These are phyloP conservation scores for Ectemnius lituratus DNA, from an alignment of 2,888 invertebrate species.

Conservation along the genomic window DNA sequence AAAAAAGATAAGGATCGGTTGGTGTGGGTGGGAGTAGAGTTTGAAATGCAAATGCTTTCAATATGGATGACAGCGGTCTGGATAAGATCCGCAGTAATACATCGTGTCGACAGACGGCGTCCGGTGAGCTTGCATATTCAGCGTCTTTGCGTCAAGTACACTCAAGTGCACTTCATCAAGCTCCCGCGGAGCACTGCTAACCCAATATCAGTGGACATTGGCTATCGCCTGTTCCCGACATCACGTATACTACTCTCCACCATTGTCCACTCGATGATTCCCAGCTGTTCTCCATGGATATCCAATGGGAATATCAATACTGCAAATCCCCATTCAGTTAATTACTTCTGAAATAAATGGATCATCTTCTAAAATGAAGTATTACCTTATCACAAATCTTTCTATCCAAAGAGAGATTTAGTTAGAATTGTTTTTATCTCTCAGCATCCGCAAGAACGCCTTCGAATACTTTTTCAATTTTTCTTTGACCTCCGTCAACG, in stretches of 20 bases:
- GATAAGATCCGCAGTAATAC: constrained; percentile 76
- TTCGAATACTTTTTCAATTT: too few species aligned
- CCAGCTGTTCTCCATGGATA: constrained; percentile 16
- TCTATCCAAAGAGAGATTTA: too few species aligned
- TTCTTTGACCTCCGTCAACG: too few species aligned
- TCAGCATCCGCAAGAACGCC: too few species aligned
- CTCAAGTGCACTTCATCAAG: constrained; percentile 71
- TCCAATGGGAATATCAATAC: background rate
- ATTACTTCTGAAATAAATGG: background rate
- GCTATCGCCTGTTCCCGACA: constrained; percentile 38
- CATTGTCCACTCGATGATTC: constrained; percentile 39
- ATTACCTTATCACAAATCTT: too few species aligned
- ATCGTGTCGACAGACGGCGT: constrained; percentile 74
- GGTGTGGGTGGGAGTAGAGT: constrained; percentile 36
- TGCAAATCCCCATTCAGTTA: background rate
- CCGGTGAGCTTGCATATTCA: constrained; percentile 76
- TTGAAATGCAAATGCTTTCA: constrained; percentile 70
- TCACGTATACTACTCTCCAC: constrained; percentile 41
- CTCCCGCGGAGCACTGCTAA: constrained; percentile 44
- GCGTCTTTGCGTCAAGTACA: constrained; percentile 69
- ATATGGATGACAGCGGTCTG: constrained; percentile 69
- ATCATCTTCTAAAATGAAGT: too few species aligned
- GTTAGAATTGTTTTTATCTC: too few species aligned
- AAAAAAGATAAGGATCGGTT: background rate
- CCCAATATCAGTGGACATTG: constrained; percentile 40